A percentile compares a stretch with the other conserved stretches of the same genome.
These are phyloP conservation scores for Buphagus erythrorhynchus DNA, from an alignment of 2,797 vertebrate species.

Conservation along the genomic window DNA sequence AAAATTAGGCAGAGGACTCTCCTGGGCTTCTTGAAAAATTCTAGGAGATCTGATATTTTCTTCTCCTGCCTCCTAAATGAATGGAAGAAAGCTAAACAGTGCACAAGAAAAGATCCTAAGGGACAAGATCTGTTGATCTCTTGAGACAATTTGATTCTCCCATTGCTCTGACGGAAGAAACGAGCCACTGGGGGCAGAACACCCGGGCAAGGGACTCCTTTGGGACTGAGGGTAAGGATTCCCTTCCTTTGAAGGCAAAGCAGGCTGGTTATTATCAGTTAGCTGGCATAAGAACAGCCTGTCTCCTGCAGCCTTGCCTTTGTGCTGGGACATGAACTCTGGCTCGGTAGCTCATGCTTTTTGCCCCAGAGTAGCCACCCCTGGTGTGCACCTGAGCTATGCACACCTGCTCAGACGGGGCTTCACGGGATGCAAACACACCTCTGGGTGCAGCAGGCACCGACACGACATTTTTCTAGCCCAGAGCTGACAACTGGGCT, in stretches of 20 bases:
- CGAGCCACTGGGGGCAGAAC: neutral
- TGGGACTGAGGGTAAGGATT: neutral
- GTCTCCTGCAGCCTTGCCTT: neutral
- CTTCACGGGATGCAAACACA: neutral
- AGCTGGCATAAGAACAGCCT: neutral
- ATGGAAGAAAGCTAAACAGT: neutral
- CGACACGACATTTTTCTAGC: neutral
- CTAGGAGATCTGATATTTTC: neutral
- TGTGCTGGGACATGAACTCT: rapidly evolving
- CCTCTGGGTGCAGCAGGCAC: neutral
- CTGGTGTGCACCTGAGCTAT: neutral
- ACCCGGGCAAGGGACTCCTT: neutral
- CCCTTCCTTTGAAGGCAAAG: neutral
- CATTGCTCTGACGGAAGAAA: neutral
- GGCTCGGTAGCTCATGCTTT: rapidly evolving
- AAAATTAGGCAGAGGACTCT: neutral
- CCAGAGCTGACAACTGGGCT: neutral
- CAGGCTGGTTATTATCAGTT: neutral
- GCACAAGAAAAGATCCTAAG: neutral
- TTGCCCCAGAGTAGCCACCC: neutral
- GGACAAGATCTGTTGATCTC: neutral
- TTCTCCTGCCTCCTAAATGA: neutral
- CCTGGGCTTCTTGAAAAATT: neutral
- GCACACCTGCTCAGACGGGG: neutral
- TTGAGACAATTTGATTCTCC: neutral